Percentiles rank a stretch among this genome's conserved stretches.
These are phyloP conservation scores for Leiothrix lutea DNA, from an alignment of 2,113 vertebrate genomes.

Conservation along the genomic window DNA sequence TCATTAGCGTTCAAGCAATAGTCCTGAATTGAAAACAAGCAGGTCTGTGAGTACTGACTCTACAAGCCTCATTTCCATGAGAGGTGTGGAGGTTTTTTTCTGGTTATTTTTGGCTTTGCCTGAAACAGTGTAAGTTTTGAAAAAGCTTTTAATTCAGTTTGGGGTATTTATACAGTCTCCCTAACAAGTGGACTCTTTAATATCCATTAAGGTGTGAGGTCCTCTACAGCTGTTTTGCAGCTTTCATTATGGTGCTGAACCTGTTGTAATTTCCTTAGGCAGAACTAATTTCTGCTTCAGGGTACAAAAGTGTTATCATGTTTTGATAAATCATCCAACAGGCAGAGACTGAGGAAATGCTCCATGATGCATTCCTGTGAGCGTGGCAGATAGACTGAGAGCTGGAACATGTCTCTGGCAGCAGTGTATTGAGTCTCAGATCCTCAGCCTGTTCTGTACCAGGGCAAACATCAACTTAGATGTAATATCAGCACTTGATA, in stretches of 20 bases:
- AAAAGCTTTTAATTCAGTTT: neutral
- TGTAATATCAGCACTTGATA: neutral
- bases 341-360: neutral
- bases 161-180: neutral
- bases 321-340: neutral
- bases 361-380: neutral
- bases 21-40: neutral
- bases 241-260: neutral
- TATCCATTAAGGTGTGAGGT: neutral
- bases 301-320: neutral
- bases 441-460: neutral
- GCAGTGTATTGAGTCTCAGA: neutral
- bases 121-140: neutral
- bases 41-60: neutral
- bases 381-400: neutral
- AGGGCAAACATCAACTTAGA: neutral
- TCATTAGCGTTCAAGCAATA: neutral
- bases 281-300: neutral
- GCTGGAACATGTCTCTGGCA: neutral
- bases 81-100: neutral
- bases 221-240: neutral
- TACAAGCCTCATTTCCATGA: neutral
- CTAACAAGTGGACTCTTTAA: neutral
- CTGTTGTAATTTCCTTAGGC: neutral
- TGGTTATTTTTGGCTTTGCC: slow-evolving; percentile 23